A percentile compares a stretch with the other conserved stretches of the same genome.
phyloP scores from a whole-genome alignment of 2,113 vertebrate species.

The Lophotis ruficrista region DNA sequence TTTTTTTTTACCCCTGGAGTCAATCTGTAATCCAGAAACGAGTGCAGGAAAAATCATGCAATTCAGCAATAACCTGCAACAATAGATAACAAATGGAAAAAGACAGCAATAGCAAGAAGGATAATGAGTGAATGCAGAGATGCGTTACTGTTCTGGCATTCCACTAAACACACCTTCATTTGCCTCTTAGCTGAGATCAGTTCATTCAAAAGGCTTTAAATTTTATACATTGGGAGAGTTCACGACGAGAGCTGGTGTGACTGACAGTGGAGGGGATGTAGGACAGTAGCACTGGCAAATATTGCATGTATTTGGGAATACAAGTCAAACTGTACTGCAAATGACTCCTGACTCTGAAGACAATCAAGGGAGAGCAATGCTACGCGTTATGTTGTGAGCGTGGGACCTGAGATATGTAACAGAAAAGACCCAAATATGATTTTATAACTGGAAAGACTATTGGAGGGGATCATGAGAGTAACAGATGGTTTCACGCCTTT shows the following conservation, averaged over 20 bases:
- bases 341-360: neutral
- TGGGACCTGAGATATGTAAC: rapidly evolving
- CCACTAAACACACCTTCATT: neutral
- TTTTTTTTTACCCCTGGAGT: neutral
- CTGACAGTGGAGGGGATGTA: neutral
- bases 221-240: neutral
- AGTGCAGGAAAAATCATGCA: neutral
- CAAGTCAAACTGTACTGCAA: neutral
- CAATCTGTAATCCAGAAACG: neutral
- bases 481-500: neutral
- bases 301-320: neutral
- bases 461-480: neutral
- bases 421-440: neutral
- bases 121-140: neutral
- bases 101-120: neutral
- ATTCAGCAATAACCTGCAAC: neutral
- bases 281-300: neutral
- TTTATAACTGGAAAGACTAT: neutral
- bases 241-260: neutral
- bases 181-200: neutral
- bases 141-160: neutral
- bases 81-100: neutral
- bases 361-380: neutral
- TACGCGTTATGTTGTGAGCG: rapidly evolving
- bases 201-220: neutral